Evolutionary conservation across 2,113 vertebrate species (phyloP).

Genomic region (Microcebus griseorufus): DNA sequence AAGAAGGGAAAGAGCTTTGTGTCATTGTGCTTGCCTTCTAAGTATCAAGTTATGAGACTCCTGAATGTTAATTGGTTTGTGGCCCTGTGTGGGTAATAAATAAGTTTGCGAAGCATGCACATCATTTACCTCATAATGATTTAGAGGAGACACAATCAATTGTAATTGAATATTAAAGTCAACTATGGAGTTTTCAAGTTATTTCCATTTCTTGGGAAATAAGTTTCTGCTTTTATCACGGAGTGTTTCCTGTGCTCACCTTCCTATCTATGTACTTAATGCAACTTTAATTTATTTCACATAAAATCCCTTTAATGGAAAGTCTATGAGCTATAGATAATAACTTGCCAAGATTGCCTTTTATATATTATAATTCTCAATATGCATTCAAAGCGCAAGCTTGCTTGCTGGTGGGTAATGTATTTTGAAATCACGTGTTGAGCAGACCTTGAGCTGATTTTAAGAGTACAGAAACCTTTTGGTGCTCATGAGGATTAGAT

Average conservation of each 20-base stretch:
- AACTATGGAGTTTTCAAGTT: slow-evolving; percentile 30
- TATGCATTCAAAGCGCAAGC: background rate
- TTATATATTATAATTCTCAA: background rate
- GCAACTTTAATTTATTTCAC: slow-evolving; percentile 26
- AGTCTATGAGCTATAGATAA: background rate
- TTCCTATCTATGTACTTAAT: background rate
- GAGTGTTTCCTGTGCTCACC: background rate
- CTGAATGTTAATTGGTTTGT: slow-evolving; percentile 37
- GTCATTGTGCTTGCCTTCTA: slow-evolving; percentile 37
- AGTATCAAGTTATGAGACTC: slow-evolving; percentile 41
- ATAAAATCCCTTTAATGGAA: slow-evolving; percentile 11
- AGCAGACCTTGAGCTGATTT: background rate
- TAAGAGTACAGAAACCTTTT: background rate
- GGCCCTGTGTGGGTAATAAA: background rate
- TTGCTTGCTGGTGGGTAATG: background rate
- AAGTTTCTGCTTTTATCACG: slow-evolving; percentile 13
- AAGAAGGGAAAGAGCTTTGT: slow-evolving; percentile 49
- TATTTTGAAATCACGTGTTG: background rate
- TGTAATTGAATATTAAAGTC: slow-evolving; percentile 50
- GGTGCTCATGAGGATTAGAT: background rate
- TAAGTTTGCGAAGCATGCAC: slow-evolving; percentile 39
- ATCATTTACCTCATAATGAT: slow-evolving; percentile 36
- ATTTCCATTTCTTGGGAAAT: background rate
- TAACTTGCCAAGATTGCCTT: background rate
- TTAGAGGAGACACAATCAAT: slow-evolving; percentile 38